Conservation (phyloP, 2,113 vertebrate genomes). For the Antennarius striatus region DNA sequence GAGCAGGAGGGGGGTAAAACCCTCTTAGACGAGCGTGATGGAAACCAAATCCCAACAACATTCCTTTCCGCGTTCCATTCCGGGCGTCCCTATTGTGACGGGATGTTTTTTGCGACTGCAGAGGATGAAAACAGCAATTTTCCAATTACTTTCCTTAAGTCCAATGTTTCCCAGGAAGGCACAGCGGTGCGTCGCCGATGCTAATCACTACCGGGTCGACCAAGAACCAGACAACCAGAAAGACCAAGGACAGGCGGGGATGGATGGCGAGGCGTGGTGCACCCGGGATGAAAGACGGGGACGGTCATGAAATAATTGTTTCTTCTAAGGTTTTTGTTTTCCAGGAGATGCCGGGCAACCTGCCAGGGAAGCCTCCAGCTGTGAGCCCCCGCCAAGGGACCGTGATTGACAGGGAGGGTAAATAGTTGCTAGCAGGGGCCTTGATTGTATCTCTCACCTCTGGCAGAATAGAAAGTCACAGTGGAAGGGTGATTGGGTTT, state of each 20-base stretch:
- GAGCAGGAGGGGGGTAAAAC: conserved; percentile 53
- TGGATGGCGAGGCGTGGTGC: conserved; percentile 9
- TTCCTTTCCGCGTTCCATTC: conserved; percentile 52
- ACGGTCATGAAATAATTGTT: conserved; percentile 43
- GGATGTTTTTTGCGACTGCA: no score
- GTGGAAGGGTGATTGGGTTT: conserved; percentile 69
- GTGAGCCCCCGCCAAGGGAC: conserved; percentile 51
- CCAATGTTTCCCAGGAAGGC: conserved; percentile 33
- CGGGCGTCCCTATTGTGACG: background rate
- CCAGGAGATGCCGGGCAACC: conserved; percentile 42
- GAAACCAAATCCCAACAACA: conserved; percentile 64
- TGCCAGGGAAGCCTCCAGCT: conserved; percentile 58
- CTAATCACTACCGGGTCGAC: conserved; percentile 29
- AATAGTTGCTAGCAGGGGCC: conserved; percentile 71
- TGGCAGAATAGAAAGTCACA: conserved; percentile 52
- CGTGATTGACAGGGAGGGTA: conserved; percentile 75
- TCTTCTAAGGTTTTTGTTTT: conserved; percentile 57
- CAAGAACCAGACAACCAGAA: conserved; percentile 3
- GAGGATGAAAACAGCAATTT: conserved; percentile 42
- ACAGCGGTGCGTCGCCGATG: conserved; percentile 17
- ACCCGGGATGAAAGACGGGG: conserved; percentile 27
- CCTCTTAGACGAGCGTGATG: conserved; percentile 51
- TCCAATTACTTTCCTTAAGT: conserved; percentile 52
- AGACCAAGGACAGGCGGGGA: conserved; percentile 22
- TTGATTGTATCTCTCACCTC: conserved; percentile 73